Percentiles rank a stretch among this genome's conserved stretches.
Evolutionary conservation across 2,797 vertebrate genomes (phyloP).

Genomic region (Eleutherodactylus coqui): DNA sequence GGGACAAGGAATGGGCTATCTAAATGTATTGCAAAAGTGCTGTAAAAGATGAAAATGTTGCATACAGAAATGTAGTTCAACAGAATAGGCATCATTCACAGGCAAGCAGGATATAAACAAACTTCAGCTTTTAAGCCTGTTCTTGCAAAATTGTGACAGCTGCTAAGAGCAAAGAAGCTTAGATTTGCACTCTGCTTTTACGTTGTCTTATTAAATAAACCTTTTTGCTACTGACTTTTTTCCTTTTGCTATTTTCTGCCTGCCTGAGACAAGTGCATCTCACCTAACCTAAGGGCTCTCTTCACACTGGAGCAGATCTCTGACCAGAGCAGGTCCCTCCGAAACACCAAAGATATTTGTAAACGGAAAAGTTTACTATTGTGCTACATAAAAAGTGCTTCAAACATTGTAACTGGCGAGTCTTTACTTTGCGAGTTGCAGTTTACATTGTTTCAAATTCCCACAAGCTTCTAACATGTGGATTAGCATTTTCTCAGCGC

Average conservation of each 20-base stretch:
- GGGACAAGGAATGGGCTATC: not conserved
- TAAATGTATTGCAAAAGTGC: not conserved
- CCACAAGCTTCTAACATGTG: not conserved
- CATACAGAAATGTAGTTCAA: not conserved
- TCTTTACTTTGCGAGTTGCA: not conserved
- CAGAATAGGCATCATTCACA: not conserved
- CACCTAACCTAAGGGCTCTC: not conserved
- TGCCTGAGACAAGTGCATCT: not conserved
- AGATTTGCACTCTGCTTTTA: constrained; percentile 2
- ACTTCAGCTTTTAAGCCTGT: constrained; percentile 6
- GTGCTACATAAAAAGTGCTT: not conserved
- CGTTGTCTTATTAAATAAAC: constrained; percentile 16
- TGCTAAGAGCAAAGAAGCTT: constrained; percentile 26
- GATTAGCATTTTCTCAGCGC: not conserved
- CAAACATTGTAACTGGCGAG: not conserved
- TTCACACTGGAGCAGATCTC: not conserved
- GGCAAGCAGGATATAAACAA: not conserved
- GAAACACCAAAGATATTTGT: not conserved
- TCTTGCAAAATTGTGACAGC: constrained; percentile 22
- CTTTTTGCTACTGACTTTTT: constrained; percentile 1
- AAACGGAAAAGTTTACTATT: not conserved
- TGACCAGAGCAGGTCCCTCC: not conserved
- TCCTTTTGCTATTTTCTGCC: not conserved
- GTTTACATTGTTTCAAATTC: not conserved
- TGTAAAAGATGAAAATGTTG: not conserved